phyloP scores from a whole-genome alignment of 2,888 invertebrate genomes.

The Trichogramma evanescens region DNA sequence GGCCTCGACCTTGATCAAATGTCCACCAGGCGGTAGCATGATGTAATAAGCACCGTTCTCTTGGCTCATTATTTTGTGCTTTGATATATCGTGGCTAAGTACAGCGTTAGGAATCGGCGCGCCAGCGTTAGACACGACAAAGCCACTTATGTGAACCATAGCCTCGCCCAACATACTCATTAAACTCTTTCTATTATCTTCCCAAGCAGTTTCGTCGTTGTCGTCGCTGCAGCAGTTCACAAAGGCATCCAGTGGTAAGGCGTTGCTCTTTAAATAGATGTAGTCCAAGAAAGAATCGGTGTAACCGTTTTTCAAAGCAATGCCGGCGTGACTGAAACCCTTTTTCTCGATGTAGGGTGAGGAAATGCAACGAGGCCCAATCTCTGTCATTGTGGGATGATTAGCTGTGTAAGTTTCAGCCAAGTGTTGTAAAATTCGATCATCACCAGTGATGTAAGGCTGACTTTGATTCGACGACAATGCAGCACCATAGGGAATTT shows the following conservation, averaged over 20 bases:
- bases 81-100: constrained; percentile 36
- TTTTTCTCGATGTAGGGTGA: constrained; percentile 25
- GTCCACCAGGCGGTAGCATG: constrained; percentile 43
- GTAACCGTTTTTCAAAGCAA: constrained; percentile 23
- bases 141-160: constrained; percentile 36
- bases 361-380: constrained; percentile 28
- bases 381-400: constrained; percentile 29
- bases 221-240: constrained; percentile 42
- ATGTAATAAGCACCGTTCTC: constrained; percentile 41
- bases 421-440: constrained; percentile 30
- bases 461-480: constrained; percentile 20
- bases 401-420: constrained; percentile 30
- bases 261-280: constrained; percentile 39
- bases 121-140: constrained; percentile 33
- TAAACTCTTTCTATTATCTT: constrained; percentile 36
- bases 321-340: constrained; percentile 30
- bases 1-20: constrained; percentile 53
- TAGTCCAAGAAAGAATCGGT: constrained; percentile 38
- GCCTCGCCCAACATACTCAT: constrained; percentile 32
- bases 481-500: constrained; percentile 36
- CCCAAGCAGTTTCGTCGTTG: constrained; percentile 32
- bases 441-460: constrained; percentile 33
- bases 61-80: constrained; percentile 32
- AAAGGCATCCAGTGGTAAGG: constrained; percentile 40
- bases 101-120: constrained; percentile 36